phyloP scores from a whole-genome alignment of 2,888 invertebrate genomes.

The Drosophila limbata region DNA sequence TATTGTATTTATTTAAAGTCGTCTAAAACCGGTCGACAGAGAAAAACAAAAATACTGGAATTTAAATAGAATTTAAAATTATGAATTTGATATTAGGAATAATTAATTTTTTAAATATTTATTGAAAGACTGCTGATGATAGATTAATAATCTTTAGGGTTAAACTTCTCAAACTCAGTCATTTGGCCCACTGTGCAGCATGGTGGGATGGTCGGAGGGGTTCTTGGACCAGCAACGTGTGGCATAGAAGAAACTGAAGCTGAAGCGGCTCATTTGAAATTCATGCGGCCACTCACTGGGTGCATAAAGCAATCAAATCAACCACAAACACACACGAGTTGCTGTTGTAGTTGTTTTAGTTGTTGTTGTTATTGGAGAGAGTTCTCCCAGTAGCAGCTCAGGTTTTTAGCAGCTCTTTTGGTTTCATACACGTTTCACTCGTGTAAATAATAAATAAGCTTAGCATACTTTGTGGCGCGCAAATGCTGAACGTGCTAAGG shows the following conservation, averaged over 20 bases:
- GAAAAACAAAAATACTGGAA: no score
- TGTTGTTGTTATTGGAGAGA: slow-evolving; percentile 13
- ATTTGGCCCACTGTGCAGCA: no score
- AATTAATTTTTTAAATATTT: no score
- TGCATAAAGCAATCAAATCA: slow-evolving; percentile 84
- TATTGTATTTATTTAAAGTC: no score
- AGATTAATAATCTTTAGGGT: neutral
- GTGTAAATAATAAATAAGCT: slow-evolving; percentile 82
- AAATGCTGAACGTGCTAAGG: slow-evolving; percentile 61
- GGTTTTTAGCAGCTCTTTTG: slow-evolving; percentile 67
- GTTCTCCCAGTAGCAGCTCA: slow-evolving; percentile 29
- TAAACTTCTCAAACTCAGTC: neutral
- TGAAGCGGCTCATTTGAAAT: slow-evolving; percentile 78
- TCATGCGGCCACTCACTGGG: slow-evolving; percentile 84
- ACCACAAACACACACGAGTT: slow-evolving; percentile 72
- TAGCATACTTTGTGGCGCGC: slow-evolving; percentile 75
- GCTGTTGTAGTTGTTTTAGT: slow-evolving; percentile 10
- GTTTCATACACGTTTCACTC: slow-evolving; percentile 77
- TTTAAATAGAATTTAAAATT: no score
- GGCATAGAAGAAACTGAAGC: slow-evolving; percentile 12
- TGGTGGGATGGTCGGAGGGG: neutral
- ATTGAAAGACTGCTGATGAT: no score
- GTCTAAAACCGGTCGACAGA: no score
- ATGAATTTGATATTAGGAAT: no score
- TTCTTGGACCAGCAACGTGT: slow-evolving; percentile 3